These are phyloP conservation scores for Liopterus haemorrhoidalis DNA, from an alignment of 2,888 invertebrate species.

Conservation along the genomic window DNA sequence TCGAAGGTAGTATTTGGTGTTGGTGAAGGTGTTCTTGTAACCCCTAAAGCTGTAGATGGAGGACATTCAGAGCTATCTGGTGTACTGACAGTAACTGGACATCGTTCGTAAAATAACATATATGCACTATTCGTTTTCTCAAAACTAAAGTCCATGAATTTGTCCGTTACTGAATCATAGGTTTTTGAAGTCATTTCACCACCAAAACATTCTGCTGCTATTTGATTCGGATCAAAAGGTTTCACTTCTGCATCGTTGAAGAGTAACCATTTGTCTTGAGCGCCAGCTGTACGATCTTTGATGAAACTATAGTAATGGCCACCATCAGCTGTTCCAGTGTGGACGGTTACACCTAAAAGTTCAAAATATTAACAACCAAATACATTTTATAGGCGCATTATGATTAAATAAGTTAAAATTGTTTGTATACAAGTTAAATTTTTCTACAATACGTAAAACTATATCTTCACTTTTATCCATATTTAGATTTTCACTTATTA, in stretches of 20 bases:
- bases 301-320: slow-evolving; percentile 97
- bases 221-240: slow-evolving; percentile 89
- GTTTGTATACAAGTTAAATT: too few relatives aligned
- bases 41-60: slow-evolving; percentile 26
- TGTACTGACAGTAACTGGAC: slow-evolving; percentile 46
- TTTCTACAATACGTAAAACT: too few relatives aligned
- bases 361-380: too few relatives aligned
- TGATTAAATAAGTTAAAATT: too few relatives aligned
- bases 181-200: slow-evolving; percentile 97
- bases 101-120: slow-evolving; percentile 92
- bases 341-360: slow-evolving; percentile 94
- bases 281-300: slow-evolving; percentile 68
- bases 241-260: slow-evolving; percentile 93
- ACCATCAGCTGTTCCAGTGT: slow-evolving; percentile 96
- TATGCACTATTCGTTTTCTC: slow-evolving; percentile 97
- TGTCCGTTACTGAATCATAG: slow-evolving; percentile 92
- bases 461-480: too few relatives aligned
- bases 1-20: slow-evolving; percentile 46
- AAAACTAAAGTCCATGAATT: slow-evolving; percentile 95
- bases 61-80: slow-evolving; percentile 35
- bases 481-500: too few relatives aligned
- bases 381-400: too few relatives aligned
- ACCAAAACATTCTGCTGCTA: slow-evolving; percentile 93
- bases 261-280: slow-evolving; percentile 84
- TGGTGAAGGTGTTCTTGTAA: slow-evolving; percentile 26